Evolutionary conservation across 2,888 invertebrate genomes (phyloP).

Genomic region (Atethmia centrago): DNA sequence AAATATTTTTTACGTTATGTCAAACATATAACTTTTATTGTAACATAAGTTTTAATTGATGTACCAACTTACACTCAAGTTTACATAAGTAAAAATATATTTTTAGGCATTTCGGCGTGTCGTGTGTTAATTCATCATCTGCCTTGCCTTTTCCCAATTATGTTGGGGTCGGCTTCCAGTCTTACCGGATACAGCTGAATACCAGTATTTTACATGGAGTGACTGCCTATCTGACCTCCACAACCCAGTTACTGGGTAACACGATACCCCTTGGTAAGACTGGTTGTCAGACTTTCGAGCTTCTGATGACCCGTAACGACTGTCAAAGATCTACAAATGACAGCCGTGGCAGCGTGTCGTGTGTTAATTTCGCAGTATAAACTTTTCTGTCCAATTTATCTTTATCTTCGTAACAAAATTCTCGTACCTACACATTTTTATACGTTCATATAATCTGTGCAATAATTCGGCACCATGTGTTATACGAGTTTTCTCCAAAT

Average conservation of each 20-base stretch:
- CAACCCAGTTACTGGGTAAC: too few species aligned
- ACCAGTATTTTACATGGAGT: too few species aligned
- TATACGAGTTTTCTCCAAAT: constrained; percentile 59
- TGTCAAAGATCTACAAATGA: too few species aligned
- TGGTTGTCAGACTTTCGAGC: too few species aligned
- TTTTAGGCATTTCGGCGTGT: constrained; percentile 6
- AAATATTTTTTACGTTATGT: constrained; percentile 21
- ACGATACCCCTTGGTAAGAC: too few species aligned
- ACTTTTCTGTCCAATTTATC: constrained; percentile 52
- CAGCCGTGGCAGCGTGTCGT: too few species aligned
- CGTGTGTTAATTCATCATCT: too few species aligned
- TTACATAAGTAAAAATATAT: constrained; percentile 7
- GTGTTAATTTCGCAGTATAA: constrained; percentile 46
- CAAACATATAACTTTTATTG: constrained; percentile 22
- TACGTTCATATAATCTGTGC: constrained; percentile 47
- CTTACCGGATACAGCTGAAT: too few species aligned
- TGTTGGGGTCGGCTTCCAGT: too few species aligned
- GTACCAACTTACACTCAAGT: constrained; percentile 20
- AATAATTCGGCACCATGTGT: constrained; percentile 57
- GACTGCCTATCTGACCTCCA: too few species aligned
- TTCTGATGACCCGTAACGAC: too few species aligned
- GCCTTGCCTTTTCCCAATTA: too few species aligned
- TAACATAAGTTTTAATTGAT: constrained; percentile 36
- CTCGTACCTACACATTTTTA: constrained; percentile 44
- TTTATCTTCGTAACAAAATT: constrained; percentile 51